Evolutionary conservation across 1,140 invertebrate genomes (phyloP).

Genomic region (Brachystomella parvula): DNA sequence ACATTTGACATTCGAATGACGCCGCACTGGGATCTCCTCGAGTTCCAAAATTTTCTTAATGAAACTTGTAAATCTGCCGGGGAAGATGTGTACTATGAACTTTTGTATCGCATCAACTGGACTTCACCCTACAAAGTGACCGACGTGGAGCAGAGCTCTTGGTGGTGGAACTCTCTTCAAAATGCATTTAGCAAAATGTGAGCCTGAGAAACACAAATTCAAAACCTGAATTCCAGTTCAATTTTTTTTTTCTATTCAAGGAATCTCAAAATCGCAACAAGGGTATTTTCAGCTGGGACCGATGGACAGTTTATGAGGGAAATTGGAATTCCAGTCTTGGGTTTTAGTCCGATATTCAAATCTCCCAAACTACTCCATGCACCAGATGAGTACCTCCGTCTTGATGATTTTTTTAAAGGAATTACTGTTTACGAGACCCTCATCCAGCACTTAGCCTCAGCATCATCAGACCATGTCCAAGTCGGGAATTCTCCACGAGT

Average conservation of each 20-base stretch:
- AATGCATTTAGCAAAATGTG: not conserved
- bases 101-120: not conserved
- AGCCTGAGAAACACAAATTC: not conserved
- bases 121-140: not conserved
- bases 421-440: not conserved
- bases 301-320: not conserved
- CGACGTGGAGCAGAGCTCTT: not conserved
- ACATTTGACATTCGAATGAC: slow-evolving; percentile 75
- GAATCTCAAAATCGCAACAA: not conserved
- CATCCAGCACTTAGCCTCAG: not conserved
- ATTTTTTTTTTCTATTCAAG: not conserved
- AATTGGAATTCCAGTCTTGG: not conserved
- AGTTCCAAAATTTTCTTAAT: slow-evolving; percentile 64
- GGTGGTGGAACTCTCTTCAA: not conserved
- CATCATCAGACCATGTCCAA: not conserved
- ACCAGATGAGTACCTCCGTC: not conserved
- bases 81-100: slow-evolving; percentile 58
- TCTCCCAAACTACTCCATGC: not conserved
- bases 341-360: not conserved
- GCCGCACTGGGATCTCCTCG: slow-evolving; percentile 56
- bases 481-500: not conserved
- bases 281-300: not conserved
- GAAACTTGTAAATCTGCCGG: slow-evolving; percentile 76
- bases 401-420: not conserved
- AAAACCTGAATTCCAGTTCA: not conserved